These are phyloP conservation scores for Brachyistius frenatus DNA, from an alignment of 2,113 vertebrate species.

Conservation along the genomic window DNA sequence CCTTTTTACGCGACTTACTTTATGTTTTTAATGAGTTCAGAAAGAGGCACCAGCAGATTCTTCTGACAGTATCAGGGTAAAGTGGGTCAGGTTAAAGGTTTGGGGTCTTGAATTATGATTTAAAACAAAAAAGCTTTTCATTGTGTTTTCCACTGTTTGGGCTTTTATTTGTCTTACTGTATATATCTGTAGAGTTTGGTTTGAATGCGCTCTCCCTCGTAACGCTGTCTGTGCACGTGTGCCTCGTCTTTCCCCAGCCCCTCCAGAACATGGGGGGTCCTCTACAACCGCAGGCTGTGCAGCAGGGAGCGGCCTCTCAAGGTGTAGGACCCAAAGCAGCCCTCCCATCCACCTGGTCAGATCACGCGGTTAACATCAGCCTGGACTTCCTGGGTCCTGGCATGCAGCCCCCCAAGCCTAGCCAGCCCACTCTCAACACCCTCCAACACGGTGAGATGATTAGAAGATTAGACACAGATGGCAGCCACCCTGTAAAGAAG, in stretches of 20 bases:
- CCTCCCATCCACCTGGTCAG: conserved; percentile 96
- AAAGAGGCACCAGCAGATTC: conserved; percentile 18
- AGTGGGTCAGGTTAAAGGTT: conserved; percentile 48
- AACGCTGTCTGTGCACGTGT: conserved; percentile 1
- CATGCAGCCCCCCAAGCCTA: conserved; percentile 91
- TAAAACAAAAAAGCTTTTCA: conserved; percentile 16
- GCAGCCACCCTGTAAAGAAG: no score
- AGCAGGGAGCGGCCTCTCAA: conserved; percentile 87
- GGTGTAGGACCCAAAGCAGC: conserved; percentile 87
- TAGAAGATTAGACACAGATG: not conserved
- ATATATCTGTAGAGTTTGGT: not conserved
- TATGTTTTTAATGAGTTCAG: conserved; percentile 52
- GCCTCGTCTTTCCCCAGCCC: conserved; percentile 76
- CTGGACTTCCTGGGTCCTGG: conserved; percentile 96
- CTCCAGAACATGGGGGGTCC: conserved; percentile 82
- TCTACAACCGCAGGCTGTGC: conserved; percentile 84
- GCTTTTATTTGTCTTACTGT: not conserved
- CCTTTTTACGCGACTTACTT: conserved; percentile 30
- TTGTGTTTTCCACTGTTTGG: conserved; percentile 14
- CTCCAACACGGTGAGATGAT: conserved; percentile 92
- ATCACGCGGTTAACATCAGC: conserved; percentile 96
- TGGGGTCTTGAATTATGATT: conserved; percentile 4
- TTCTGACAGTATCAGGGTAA: conserved; percentile 20
- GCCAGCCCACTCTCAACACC: conserved; percentile 94
- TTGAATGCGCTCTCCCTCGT: not conserved